Evolutionary conservation across 2,113 vertebrate genomes (phyloP).

Genomic region (Orientallactaga bullata): DNA sequence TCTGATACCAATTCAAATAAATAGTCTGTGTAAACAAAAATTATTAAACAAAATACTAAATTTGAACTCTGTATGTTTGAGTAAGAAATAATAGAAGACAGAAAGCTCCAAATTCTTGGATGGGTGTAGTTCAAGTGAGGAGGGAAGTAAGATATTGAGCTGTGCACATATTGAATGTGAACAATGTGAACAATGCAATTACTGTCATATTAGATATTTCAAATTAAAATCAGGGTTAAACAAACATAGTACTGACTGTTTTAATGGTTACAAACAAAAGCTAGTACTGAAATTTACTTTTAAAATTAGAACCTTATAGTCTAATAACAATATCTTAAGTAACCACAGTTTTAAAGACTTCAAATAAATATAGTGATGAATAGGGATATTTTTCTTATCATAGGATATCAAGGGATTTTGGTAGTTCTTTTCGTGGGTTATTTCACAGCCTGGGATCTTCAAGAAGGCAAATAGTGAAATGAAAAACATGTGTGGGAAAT

Average conservation of each 20-base stretch:
- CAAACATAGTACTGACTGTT: slow-evolving; percentile 37
- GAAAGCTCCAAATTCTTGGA: slow-evolving; percentile 26
- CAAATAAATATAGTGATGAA: slow-evolving; percentile 60
- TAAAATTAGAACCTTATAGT: slow-evolving; percentile 49
- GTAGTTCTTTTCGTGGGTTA: slow-evolving; percentile 58
- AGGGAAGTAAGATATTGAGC: neutral
- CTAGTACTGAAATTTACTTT: slow-evolving; percentile 48
- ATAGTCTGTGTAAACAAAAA: slow-evolving; percentile 68
- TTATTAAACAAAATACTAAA: slow-evolving; percentile 71
- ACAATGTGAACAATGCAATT: slow-evolving; percentile 52
- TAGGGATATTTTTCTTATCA: slow-evolving; percentile 66
- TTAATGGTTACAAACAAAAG: slow-evolving; percentile 51
- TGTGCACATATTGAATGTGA: slow-evolving; percentile 36
- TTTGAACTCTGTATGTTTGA: slow-evolving; percentile 59
- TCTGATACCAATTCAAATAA: slow-evolving; percentile 61
- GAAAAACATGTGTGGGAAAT: slow-evolving; percentile 76
- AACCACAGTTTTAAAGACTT: slow-evolving; percentile 48
- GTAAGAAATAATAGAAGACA: slow-evolving; percentile 56
- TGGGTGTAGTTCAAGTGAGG: neutral
- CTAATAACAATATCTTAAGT: slow-evolving; percentile 62
- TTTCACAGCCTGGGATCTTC: slow-evolving; percentile 73
- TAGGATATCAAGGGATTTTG: slow-evolving; percentile 74
- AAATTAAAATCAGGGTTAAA: slow-evolving; percentile 71
- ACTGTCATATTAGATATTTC: slow-evolving; percentile 76
- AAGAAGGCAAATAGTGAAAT: slow-evolving; percentile 75